Percentiles rank a stretch among this genome's conserved stretches.
These are phyloP conservation scores for Furnarius figulus DNA, from an alignment of 2,113 vertebrate genomes.

Conservation along the genomic window DNA sequence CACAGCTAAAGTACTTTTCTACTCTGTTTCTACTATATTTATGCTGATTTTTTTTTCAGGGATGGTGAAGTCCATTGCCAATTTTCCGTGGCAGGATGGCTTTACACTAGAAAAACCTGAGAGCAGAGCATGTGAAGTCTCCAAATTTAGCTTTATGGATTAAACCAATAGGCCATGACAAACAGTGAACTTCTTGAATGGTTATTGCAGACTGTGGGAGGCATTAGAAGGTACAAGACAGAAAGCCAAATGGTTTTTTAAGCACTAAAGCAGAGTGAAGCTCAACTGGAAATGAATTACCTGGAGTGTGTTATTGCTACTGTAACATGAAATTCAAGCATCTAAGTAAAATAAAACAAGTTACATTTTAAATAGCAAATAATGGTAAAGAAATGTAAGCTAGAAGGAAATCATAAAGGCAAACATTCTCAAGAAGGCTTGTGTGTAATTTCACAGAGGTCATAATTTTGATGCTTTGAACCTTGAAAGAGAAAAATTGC, in stretches of 20 bases:
- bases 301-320: background rate
- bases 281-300: conserved; percentile 2
- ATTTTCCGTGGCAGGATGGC: background rate
- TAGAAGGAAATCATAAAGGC: background rate
- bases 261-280: conserved; percentile 11
- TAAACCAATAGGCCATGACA: conserved; percentile 12
- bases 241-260: conserved; percentile 16
- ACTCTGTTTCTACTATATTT: background rate
- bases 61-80: background rate
- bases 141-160: conserved; percentile 36
- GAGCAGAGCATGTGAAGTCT: conserved; percentile 1
- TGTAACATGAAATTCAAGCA: background rate
- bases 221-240: conserved; percentile 28
- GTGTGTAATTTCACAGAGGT: background rate
- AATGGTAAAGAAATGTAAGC: background rate
- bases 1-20: background rate
- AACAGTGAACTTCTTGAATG: background rate
- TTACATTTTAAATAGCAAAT: background rate
- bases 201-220: background rate
- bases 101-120: conserved; percentile 16
- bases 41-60: background rate
- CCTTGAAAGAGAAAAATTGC: background rate
- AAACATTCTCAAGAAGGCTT: background rate
- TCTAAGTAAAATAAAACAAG: background rate
- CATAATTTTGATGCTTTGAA: background rate